Conservation (phyloP, 2,888 invertebrate species). For the Ferdinandea cuprea region DNA sequence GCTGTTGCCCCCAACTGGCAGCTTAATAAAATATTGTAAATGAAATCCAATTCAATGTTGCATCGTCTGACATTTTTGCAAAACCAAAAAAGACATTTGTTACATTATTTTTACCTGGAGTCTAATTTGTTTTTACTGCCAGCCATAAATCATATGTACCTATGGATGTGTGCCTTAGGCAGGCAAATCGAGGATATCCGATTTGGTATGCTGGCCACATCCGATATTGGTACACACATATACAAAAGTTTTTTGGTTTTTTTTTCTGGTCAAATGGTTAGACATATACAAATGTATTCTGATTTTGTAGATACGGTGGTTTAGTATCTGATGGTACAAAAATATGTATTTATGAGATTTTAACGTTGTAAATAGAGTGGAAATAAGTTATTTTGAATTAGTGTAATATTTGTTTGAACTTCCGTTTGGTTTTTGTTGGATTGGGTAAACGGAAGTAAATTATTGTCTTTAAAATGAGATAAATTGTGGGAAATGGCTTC, state of each 20-base stretch:
- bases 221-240: slow-evolving; percentile 48
- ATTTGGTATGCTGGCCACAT: slow-evolving; percentile 75
- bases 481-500: background rate
- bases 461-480: slow-evolving; percentile 8
- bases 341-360: slow-evolving; percentile 38
- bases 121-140: slow-evolving; percentile 48
- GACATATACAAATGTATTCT: background rate
- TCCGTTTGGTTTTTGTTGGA: slow-evolving; percentile 17
- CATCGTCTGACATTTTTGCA: slow-evolving; percentile 21
- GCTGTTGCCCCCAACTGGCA: slow-evolving; percentile 54
- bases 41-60: slow-evolving; percentile 42
- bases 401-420: slow-evolving; percentile 15
- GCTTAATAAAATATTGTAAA: slow-evolving; percentile 53
- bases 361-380: slow-evolving; percentile 35
- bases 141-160: slow-evolving; percentile 53
- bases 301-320: slow-evolving; percentile 23
- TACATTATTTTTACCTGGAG: slow-evolving; percentile 33
- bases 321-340: slow-evolving; percentile 12
- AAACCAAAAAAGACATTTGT: slow-evolving; percentile 45
- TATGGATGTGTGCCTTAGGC: no score
- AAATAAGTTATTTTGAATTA: slow-evolving; percentile 32
- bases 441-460: background rate
- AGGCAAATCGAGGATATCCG: slow-evolving; percentile 73
- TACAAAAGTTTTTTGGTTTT: background rate
- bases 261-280: slow-evolving; percentile 13